These are phyloP conservation scores for Geotrypetes seraphini DNA, from an alignment of 2,797 vertebrate species.

Conservation along the genomic window DNA sequence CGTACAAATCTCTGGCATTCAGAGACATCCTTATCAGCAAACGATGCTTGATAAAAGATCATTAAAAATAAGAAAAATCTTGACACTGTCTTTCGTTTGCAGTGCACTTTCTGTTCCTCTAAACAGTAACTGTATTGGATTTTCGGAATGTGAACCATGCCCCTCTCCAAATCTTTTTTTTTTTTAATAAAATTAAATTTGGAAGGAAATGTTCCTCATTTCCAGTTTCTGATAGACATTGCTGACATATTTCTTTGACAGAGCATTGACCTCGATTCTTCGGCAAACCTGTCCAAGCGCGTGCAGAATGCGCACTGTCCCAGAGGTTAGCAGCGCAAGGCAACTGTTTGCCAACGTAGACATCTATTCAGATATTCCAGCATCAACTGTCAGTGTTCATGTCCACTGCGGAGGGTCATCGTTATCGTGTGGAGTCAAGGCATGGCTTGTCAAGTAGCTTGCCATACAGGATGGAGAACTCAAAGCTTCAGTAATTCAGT, in stretches of 20 bases:
- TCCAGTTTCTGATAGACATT: conserved; percentile 40
- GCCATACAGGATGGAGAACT: too few relatives aligned
- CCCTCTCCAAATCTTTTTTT: conserved; percentile 13
- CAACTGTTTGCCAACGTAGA: conserved; percentile 57
- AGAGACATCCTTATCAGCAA: background rate
- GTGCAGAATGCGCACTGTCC: conserved; percentile 51
- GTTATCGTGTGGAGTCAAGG: too few relatives aligned
- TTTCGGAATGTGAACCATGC: conserved; percentile 15
- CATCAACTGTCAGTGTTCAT: conserved; percentile 9
- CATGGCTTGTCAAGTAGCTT: too few relatives aligned
- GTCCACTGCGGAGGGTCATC: background rate
- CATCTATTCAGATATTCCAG: conserved; percentile 29
- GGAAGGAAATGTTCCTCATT: conserved; percentile 29
- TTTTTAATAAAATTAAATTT: conserved; percentile 9
- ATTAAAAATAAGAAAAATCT: conserved; percentile 10
- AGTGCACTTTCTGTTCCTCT: conserved; percentile 4
- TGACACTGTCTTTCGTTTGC: conserved; percentile 1
- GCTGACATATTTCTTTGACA: conserved; percentile 45
- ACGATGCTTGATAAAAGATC: background rate
- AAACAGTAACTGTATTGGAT: conserved; percentile 8
- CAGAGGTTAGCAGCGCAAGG: conserved; percentile 52
- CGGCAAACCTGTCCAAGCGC: conserved; percentile 57
- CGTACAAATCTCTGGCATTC: background rate
- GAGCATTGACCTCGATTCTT: conserved; percentile 49
- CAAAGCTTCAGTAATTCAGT: too few relatives aligned